Base-by-base conservation (phyloP, 1,140 invertebrate genomes). In the Brachionus asplanchnoidis region DNA sequence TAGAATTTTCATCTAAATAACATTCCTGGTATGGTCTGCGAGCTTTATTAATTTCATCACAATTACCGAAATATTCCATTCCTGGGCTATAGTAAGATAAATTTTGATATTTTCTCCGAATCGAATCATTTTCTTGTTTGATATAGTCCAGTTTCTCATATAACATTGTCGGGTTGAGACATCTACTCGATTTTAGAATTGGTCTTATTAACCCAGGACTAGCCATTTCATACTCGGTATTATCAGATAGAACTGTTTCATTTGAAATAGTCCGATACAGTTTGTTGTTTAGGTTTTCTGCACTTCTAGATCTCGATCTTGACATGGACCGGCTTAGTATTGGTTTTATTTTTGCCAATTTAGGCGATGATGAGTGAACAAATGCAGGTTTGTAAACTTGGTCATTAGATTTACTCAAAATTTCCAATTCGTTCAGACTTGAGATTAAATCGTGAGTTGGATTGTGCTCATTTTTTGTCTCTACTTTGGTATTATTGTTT, bases 31-130 rank as follows among this genome's bases (percentile, higher is more conserved):
- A 77, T 17, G 73, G 73, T 50, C 42, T 77, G 0, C 42, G 17
- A 50, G 3, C 1, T 14, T 46, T 50, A 2, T 8, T 26, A 6
- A 44, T 42, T 14, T 75, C 70, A 44, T 75, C 6, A 36, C 6
- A 32, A 23, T 40, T 14, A 8, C 6, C 17, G 9, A 14, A 17
- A 4, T 8, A 44, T 44, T 75, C 28, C 11, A 68, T 68, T 68
- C 46, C 42, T 77, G 42, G 32, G 23, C 20, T 42, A 42, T 50
- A 12, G 50, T 77, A 77, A 1, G n/a, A 26, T 77, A 77, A 77
- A 46, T 77, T 46, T 77, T 77, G 26, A 14, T 77, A 77, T 50
- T 77, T 77, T 46, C 20, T 46, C 53, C 44, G 42, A 50, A 77
- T 50, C 2, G 17, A 26, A 46, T 77, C 42, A 32, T 50, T 77